These are phyloP conservation scores for Lathronympha strigana DNA, from an alignment of 2,888 invertebrate genomes.

Conservation along the genomic window DNA sequence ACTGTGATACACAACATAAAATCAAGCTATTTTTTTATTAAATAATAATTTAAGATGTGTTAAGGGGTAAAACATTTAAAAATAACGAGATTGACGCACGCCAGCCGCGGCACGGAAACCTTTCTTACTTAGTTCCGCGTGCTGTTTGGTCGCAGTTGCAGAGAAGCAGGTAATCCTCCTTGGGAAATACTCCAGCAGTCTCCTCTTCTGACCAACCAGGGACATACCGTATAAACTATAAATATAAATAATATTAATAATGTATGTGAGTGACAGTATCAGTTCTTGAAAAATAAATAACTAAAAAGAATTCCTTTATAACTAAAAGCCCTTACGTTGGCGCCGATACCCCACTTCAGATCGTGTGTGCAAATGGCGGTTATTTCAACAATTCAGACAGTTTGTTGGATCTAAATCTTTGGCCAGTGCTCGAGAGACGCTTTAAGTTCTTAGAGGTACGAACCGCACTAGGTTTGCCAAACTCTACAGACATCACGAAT, in stretches of 20 bases:
- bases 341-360: slow-evolving; percentile 11
- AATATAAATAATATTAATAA: neutral
- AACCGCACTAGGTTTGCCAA: slow-evolving; percentile 34
- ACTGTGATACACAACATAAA: too few species aligned
- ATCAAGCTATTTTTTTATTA: too few species aligned
- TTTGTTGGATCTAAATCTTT: slow-evolving; percentile 15
- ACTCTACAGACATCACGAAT: slow-evolving; percentile 38
- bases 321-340: slow-evolving; percentile 5
- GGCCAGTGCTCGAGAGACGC: slow-evolving; percentile 18
- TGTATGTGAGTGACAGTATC: neutral
- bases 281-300: neutral
- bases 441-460: slow-evolving; percentile 33
- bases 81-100: too few species aligned
- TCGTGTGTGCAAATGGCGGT: slow-evolving; percentile 20
- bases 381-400: slow-evolving; percentile 21
- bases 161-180: too few species aligned
- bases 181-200: too few species aligned
- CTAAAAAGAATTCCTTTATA: neutral
- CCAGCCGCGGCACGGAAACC: too few species aligned
- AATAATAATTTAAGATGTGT: too few species aligned
- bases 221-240: too few species aligned
- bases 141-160: too few species aligned
- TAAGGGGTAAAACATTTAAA: too few species aligned
- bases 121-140: too few species aligned
- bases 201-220: too few species aligned